A percentile compares a stretch with the other conserved stretches of the same genome.
Evolutionary conservation across 1,140 invertebrate species (phyloP).

Genomic region (Linepithema humile): DNA sequence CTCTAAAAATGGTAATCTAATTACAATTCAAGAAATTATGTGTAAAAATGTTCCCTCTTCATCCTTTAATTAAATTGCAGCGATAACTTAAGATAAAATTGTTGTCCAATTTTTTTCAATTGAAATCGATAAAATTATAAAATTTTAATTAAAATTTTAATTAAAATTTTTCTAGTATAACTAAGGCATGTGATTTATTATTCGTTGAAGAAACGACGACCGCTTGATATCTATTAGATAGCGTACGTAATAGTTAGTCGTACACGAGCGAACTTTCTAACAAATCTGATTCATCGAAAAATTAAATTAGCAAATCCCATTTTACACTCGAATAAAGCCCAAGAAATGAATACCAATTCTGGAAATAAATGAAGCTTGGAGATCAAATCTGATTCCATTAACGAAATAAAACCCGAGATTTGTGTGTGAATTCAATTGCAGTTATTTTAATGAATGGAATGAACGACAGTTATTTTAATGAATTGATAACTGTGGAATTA

Average conservation of each 20-base stretch:
- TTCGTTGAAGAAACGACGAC: background rate
- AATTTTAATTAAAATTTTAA: too few relatives aligned
- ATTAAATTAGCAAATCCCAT: background rate
- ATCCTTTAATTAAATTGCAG: too few relatives aligned
- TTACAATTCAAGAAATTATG: too few relatives aligned
- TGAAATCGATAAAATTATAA: too few relatives aligned
- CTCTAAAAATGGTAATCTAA: too few relatives aligned
- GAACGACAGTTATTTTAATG: too few relatives aligned
- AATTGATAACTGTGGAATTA: too few relatives aligned
- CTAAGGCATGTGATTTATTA: background rate
- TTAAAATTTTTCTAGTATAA: too few relatives aligned
- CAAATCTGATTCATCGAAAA: background rate
- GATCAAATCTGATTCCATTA: background rate
- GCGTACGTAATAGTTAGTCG: background rate
- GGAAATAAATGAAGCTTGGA: background rate
- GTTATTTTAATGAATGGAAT: background rate
- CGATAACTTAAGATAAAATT: too few relatives aligned
- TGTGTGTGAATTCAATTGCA: background rate
- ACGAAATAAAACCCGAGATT: background rate
- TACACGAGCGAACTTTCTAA: background rate
- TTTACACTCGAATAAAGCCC: background rate
- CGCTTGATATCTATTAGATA: constrained; percentile 25
- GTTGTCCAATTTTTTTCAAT: too few relatives aligned
- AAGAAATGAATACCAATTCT: background rate
- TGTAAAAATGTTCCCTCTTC: too few relatives aligned